Conservation (phyloP, 1,140 invertebrate genomes). For the Adoxophyes honmai region DNA sequence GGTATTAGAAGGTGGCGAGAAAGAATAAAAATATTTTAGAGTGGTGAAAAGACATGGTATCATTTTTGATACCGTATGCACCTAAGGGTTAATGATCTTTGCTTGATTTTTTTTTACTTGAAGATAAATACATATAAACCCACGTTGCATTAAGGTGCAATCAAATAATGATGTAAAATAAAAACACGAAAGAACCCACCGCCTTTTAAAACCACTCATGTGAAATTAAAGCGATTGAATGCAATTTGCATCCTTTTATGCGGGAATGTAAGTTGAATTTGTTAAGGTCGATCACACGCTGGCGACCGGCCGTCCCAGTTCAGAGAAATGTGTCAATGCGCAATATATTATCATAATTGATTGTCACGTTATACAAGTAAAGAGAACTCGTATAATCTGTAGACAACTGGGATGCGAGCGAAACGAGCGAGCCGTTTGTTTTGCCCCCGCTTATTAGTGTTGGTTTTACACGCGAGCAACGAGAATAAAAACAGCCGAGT, state of each 20-base stretch:
- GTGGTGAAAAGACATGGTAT: too few relatives aligned
- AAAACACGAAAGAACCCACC: background rate
- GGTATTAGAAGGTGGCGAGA: too few relatives aligned
- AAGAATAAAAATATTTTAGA: too few relatives aligned
- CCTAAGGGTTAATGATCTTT: too few relatives aligned
- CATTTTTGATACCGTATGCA: too few relatives aligned
- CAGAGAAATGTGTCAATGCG: conserved; percentile 9
- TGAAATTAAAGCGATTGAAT: conserved; percentile 9
- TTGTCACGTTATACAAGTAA: conserved; percentile 8
- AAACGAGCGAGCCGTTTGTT: conserved; percentile 1
- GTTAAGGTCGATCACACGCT: conserved; percentile 4
- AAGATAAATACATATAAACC: too few relatives aligned
- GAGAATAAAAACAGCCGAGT: background rate
- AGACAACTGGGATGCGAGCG: background rate
- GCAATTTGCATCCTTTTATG: conserved; percentile 15
- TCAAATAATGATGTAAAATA: too few relatives aligned
- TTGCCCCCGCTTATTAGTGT: conserved; percentile 6
- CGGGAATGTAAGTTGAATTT: background rate
- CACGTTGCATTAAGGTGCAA: too few relatives aligned
- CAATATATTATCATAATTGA: background rate
- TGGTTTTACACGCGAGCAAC: background rate
- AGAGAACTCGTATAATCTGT: too few relatives aligned
- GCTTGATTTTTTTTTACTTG: too few relatives aligned
- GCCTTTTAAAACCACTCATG: background rate
- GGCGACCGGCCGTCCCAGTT: background rate